phyloP scores from a whole-genome alignment of 1,140 invertebrate species.

The Glomeris maerens region DNA sequence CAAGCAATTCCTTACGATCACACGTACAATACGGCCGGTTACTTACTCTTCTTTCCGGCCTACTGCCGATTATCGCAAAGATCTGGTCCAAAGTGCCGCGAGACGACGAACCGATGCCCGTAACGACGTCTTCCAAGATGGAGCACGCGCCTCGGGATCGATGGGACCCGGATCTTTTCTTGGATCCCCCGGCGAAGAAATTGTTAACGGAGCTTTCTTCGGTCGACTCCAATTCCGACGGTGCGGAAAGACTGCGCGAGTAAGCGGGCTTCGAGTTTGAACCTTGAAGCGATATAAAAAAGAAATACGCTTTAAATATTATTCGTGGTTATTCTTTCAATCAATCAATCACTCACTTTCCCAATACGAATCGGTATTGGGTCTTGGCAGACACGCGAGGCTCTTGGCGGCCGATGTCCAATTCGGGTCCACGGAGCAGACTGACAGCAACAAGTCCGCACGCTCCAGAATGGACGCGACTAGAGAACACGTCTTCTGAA shows the following conservation, averaged over 20 bases:
- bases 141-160: neutral
- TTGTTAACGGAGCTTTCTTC: neutral
- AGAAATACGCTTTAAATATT: too few species aligned
- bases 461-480: slow-evolving; percentile 25
- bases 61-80: slow-evolving; percentile 31
- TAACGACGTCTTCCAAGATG: slow-evolving; percentile 1
- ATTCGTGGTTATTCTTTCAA: too few species aligned
- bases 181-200: neutral
- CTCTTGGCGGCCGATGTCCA: too few species aligned
- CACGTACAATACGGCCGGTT: slow-evolving; percentile 17
- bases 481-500: slow-evolving; percentile 25
- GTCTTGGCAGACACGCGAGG: too few species aligned
- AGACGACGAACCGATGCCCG: too few species aligned
- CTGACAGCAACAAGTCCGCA: slow-evolving; percentile 28
- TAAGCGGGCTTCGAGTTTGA: slow-evolving; percentile 16
- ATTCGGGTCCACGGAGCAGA: slow-evolving; percentile 24
- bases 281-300: too few species aligned
- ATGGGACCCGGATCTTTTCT: neutral
- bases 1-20: too few species aligned
- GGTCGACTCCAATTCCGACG: neutral
- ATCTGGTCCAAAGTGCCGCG: slow-evolving; percentile 28
- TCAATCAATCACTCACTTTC: too few species aligned
- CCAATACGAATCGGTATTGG: too few species aligned
- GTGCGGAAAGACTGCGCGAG: slow-evolving; percentile 21
- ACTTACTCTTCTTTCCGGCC: slow-evolving; percentile 29